A percentile compares a stretch with the other conserved stretches of the same genome.
These are phyloP conservation scores for Drosophila borborema DNA, from an alignment of 2,888 invertebrate species.

Conservation along the genomic window DNA sequence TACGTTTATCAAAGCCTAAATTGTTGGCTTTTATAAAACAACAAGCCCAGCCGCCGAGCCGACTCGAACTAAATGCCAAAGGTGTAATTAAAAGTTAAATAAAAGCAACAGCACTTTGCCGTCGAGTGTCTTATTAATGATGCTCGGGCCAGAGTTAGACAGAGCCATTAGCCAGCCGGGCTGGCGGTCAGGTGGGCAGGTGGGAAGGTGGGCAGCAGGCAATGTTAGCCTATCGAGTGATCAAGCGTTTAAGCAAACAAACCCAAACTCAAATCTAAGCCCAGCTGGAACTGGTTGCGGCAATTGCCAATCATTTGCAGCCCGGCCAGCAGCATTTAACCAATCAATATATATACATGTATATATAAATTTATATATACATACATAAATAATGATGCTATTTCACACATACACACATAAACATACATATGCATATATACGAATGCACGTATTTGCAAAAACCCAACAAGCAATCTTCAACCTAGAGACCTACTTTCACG, in stretches of 20 bases:
- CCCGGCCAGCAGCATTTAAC: constrained; percentile 41
- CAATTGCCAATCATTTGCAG: constrained; percentile 62
- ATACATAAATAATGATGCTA: constrained; percentile 14
- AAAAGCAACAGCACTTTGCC: constrained; percentile 52
- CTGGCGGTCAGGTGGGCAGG: constrained; percentile 1
- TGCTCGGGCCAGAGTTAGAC: constrained; percentile 59
- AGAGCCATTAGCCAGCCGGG: constrained; percentile 59
- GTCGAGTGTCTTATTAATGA: constrained; percentile 64
- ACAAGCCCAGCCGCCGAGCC: constrained; percentile 3
- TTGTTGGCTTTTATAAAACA: constrained; percentile 29
- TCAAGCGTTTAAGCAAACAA: constrained; percentile 25
- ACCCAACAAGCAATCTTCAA: constrained; percentile 61
- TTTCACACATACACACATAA: constrained; percentile 10
- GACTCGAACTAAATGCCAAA: constrained; percentile 66
- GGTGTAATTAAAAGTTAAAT: constrained; percentile 76
- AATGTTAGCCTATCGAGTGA: constrained; percentile 32
- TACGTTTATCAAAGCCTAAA: constrained; percentile 20
- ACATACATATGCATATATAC: constrained; percentile 17
- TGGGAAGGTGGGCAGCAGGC: not conserved
- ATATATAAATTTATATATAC: constrained; percentile 26
- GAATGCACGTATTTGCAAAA: constrained; percentile 46
- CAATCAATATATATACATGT: constrained; percentile 53
- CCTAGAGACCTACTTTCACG: constrained; percentile 77
- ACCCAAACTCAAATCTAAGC: constrained; percentile 28
- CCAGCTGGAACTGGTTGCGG: constrained; percentile 71